Evolutionary conservation across 2,113 vertebrate genomes (phyloP), one percentile per base, ranked within the genome.

Genomic region (Ciconia stormi): DNA sequence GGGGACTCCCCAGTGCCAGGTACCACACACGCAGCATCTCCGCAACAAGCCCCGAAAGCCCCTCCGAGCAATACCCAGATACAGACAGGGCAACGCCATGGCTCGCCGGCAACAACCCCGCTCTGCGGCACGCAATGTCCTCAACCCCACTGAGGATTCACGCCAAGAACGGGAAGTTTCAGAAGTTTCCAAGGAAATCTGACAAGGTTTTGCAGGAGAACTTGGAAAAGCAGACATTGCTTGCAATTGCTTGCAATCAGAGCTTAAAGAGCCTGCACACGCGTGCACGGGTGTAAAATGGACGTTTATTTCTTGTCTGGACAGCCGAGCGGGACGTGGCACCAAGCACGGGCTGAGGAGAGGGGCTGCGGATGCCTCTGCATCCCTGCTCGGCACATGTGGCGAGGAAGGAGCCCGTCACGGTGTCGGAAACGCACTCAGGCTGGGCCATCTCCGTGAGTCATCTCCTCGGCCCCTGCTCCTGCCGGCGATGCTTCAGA

Each of bases 371-470:
- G 62, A 4, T 72, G 77, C 70, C n/a, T 46, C 80, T 7, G 83
- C 58, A 38, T 34, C 77, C 77, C 71, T 7, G 30, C 87, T 58
- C 7, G 6, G 47, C 32, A 16, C 56, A 14, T 2, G 7, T 9
- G 0, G 67, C 46, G 4, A 40, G 65, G 73, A 84, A 53, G 83
- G 40, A 85, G 53, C 71, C 29, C 6, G 7, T 14, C 4, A 4
- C 5, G 2, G 44, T 23, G 19, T 46, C 0, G 7, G 82, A 56
- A 65, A 26, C 12, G 2, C 4, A 0, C 11, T 63, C 82, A 4
- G 40, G 76, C 92, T 83, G 84, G 42, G 87, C 83, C 38, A 38
- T 38, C 38, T 38, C 38, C 53, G 1, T 3, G 79, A 72, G 79
- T 65, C 93, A 63, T 19, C 79, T 46, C 62, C 67, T 32, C 11